Percentiles rank a stretch among this genome's conserved stretches.
Conservation (phyloP, 1,140 invertebrate species). For the Propsilocerus akamusi region DNA sequence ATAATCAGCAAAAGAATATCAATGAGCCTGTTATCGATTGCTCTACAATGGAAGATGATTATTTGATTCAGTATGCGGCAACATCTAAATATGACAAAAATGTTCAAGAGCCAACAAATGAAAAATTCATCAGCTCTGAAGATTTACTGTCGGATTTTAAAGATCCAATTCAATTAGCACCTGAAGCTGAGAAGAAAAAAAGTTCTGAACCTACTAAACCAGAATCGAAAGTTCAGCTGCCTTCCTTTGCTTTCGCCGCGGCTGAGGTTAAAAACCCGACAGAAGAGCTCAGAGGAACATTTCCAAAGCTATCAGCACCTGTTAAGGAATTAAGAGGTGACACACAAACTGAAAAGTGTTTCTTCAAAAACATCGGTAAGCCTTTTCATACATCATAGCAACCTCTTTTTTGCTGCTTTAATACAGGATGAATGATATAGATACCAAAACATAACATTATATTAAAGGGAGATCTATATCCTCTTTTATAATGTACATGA, state of each 20-base stretch:
- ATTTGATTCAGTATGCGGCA: background rate
- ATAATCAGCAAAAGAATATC: background rate
- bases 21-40: background rate
- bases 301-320: too few species aligned
- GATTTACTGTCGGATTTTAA: conserved; percentile 20
- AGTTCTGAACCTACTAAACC: background rate
- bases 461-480: too few species aligned
- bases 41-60: background rate
- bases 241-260: too few species aligned
- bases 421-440: too few species aligned
- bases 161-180: conserved; percentile 10
- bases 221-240: background rate
- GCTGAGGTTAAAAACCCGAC: too few species aligned
- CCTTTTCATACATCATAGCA: too few species aligned
- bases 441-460: too few species aligned
- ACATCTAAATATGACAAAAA: background rate
- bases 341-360: background rate
- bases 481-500: too few species aligned
- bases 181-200: background rate
- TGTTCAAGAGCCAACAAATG: conserved; percentile 11
- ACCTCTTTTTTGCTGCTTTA: too few species aligned
- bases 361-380: too few species aligned
- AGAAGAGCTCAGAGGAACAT: too few species aligned
- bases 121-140: conserved; percentile 23
- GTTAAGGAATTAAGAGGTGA: background rate